Percentiles rank a stretch among this genome's conserved stretches.
These are phyloP conservation scores for Triops longicaudatus DNA, from an alignment of 1,140 invertebrate genomes.

Conservation along the genomic window DNA sequence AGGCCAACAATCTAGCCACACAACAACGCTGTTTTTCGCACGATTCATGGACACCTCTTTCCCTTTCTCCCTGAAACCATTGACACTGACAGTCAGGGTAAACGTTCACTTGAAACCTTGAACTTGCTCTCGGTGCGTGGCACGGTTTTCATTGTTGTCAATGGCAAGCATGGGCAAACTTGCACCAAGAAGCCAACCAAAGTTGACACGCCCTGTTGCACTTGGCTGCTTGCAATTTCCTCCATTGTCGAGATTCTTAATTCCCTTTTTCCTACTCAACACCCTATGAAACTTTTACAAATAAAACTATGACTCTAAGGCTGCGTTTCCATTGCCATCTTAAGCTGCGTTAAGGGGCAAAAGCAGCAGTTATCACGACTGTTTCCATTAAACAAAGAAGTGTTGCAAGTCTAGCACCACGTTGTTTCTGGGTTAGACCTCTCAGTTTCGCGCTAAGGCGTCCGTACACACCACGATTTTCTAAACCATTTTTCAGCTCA, in stretches of 20 bases:
- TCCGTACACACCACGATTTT: too few species aligned
- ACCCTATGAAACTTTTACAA: too few species aligned
- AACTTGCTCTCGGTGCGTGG: neutral
- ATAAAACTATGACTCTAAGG: too few species aligned
- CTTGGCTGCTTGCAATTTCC: slow-evolving; percentile 1
- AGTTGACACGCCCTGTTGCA: neutral
- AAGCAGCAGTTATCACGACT: too few species aligned
- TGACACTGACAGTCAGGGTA: neutral
- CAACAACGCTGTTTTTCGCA: neutral
- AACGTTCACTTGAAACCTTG: slow-evolving; percentile 5
- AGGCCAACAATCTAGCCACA: neutral
- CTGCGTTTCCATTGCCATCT: too few species aligned
- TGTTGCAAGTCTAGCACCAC: too few species aligned
- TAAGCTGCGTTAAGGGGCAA: too few species aligned
- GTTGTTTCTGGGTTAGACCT: too few species aligned
- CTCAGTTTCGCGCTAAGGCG: too few species aligned
- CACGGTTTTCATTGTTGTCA: slow-evolving; percentile 3
- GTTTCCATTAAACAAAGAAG: too few species aligned
- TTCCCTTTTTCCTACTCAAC: neutral
- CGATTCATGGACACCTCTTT: neutral
- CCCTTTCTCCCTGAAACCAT: too few species aligned
- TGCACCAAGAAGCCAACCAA: neutral
- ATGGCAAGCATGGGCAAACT: neutral
- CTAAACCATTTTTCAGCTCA: too few species aligned
- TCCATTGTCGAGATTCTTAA: neutral